A percentile compares a stretch with the other conserved stretches of the same genome.
Evolutionary conservation across 2,113 vertebrate genomes (phyloP).

Genomic region (Eurypyga helias): DNA sequence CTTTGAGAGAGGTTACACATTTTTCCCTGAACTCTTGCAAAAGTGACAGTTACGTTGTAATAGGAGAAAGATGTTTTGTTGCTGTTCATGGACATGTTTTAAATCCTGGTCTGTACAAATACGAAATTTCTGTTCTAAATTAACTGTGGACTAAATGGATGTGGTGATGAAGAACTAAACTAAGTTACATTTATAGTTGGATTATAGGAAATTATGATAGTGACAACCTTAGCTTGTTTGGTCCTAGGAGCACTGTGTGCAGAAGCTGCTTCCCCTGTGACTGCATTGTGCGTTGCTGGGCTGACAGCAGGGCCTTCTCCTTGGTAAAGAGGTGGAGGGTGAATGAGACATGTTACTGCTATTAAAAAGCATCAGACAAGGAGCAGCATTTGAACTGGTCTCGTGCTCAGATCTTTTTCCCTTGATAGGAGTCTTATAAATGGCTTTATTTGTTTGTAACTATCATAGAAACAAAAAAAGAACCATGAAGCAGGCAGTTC

Average conservation of each 20-base stretch:
- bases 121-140: not conserved
- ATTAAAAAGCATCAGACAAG: not conserved
- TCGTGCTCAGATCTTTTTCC: not conserved
- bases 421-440: not conserved
- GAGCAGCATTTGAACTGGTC: not conserved
- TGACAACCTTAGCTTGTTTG: not conserved
- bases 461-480: not conserved
- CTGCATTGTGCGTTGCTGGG: not conserved
- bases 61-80: not conserved
- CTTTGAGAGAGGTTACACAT: accelerated
- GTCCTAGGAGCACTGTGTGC: not conserved
- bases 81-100: accelerated
- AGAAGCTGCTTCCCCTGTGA: not conserved
- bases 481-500: not conserved
- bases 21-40: not conserved
- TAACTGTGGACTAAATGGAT: not conserved
- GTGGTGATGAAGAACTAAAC: not conserved
- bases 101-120: not conserved
- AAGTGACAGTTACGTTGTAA: accelerated
- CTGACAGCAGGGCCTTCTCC: not conserved
- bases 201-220: not conserved
- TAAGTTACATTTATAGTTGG: not conserved
- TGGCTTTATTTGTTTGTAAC: not conserved
- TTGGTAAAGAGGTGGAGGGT: not conserved
- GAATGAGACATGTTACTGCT: not conserved